phyloP scores from a whole-genome alignment of 2,888 invertebrate species.

The Polyommatus iphigenia region DNA sequence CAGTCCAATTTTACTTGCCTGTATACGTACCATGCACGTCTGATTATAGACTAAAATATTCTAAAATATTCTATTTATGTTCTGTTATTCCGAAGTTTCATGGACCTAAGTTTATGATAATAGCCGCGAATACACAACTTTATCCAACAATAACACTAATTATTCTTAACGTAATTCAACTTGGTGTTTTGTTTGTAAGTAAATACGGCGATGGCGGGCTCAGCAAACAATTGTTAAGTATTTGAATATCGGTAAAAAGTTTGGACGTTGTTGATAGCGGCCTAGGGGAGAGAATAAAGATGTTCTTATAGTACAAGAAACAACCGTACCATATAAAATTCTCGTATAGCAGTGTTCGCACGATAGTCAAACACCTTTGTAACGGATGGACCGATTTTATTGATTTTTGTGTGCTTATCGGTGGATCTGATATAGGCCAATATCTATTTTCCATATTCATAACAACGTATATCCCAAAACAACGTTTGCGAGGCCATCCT shows the following conservation, averaged over 20 bases:
- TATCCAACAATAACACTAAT: constrained; percentile 32
- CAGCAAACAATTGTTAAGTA: constrained; percentile 46
- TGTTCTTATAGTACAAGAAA: too few species aligned
- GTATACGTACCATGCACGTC: background rate
- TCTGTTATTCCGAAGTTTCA: constrained; percentile 8
- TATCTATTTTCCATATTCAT: too few species aligned
- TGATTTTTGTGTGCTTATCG: too few species aligned
- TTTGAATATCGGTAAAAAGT: constrained; percentile 57
- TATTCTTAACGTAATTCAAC: constrained; percentile 35
- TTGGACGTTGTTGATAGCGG: constrained; percentile 49
- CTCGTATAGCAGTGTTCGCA: too few species aligned
- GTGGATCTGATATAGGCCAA: too few species aligned
- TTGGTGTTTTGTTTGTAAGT: constrained; percentile 36
- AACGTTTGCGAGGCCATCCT: too few species aligned
- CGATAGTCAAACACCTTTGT: too few species aligned
- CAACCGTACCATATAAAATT: too few species aligned
- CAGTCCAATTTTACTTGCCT: background rate
- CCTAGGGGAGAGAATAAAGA: background rate
- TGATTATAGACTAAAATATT: background rate
- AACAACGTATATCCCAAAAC: too few species aligned
- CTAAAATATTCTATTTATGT: background rate
- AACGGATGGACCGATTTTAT: too few species aligned
- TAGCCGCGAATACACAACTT: constrained; percentile 25
- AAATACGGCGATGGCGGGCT: constrained; percentile 37
- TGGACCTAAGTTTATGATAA: constrained; percentile 29